These are phyloP conservation scores for Dicerorhinus sumatrensis DNA, from an alignment of 2,113 vertebrate genomes.

Conservation along the genomic window DNA sequence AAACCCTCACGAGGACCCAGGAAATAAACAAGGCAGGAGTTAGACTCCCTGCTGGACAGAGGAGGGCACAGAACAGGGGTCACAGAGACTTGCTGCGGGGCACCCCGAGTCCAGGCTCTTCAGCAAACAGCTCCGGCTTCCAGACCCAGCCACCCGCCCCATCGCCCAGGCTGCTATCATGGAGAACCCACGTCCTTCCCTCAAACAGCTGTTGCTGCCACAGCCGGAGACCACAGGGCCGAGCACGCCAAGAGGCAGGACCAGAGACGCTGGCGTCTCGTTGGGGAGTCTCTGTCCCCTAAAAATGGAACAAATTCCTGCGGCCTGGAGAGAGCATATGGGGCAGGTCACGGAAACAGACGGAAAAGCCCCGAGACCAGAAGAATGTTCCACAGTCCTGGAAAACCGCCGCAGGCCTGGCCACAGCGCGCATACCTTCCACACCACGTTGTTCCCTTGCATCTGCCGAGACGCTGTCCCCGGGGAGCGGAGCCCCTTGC, in stretches of 20 bases:
- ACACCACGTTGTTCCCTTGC: not conserved
- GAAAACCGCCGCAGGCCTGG: not conserved
- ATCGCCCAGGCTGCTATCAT: not conserved
- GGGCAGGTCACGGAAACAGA: not conserved
- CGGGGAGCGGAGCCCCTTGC: not conserved
- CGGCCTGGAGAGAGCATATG: not conserved
- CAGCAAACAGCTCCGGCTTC: not conserved
- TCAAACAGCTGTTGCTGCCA: not conserved
- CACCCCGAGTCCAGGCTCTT: not conserved
- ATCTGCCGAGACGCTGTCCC: not conserved
- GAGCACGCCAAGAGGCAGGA: not conserved
- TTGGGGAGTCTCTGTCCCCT: not conserved
- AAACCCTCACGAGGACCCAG: not conserved
- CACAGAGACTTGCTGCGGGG: not conserved
- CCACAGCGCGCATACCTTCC: not conserved
- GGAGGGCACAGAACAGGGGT: not conserved
- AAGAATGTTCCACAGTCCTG: not conserved
- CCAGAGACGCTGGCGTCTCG: rapidly evolving
- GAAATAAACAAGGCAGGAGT: not conserved
- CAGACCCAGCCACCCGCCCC: not conserved
- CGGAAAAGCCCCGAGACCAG: not conserved
- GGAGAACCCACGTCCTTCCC: not conserved
- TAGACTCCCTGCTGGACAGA: not conserved
- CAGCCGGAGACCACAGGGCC: not conserved
- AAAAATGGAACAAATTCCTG: constrained; percentile 31